Conservation (phyloP, 2,888 invertebrate species). For the Ormyrus thymus region DNA sequence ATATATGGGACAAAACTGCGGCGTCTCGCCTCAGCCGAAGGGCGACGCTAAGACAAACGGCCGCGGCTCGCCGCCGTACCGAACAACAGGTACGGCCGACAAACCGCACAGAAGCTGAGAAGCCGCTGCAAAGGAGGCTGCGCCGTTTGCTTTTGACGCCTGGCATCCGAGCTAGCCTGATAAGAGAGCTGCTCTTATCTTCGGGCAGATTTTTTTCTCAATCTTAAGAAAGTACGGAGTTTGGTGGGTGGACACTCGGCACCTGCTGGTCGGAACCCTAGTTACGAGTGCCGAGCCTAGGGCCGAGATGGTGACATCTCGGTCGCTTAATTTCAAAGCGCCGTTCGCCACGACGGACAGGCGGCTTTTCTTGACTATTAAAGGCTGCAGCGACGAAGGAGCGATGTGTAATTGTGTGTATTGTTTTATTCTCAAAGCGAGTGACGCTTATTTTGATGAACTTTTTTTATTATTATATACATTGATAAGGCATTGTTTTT, state of each 20-base stretch:
- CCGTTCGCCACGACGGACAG: neutral
- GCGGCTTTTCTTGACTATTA: neutral
- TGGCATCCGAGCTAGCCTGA: slow-evolving; percentile 49
- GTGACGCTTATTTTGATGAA: slow-evolving; percentile 30
- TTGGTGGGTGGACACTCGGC: slow-evolving; percentile 71
- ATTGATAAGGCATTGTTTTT: slow-evolving; percentile 48
- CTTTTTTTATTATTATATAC: slow-evolving; percentile 15
- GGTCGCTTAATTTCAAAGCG: slow-evolving; percentile 18
- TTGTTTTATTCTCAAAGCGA: slow-evolving; percentile 38
- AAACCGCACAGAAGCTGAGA: slow-evolving; percentile 25
- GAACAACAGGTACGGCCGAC: slow-evolving; percentile 28
- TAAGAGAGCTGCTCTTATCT: neutral
- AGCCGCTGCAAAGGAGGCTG: slow-evolving; percentile 40
- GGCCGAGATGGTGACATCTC: slow-evolving; percentile 66
- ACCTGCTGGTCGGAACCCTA: slow-evolving; percentile 74
- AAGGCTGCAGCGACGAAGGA: slow-evolving; percentile 30
- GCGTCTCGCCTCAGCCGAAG: neutral
- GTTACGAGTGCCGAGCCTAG: slow-evolving; percentile 76
- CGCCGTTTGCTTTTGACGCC: neutral
- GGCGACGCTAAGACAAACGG: neutral
- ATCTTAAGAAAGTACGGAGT: slow-evolving; percentile 67
- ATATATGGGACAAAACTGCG: neutral
- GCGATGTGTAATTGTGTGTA: slow-evolving; percentile 22
- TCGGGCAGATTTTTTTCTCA: neutral
- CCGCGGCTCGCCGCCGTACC: too few relatives aligned